These are phyloP conservation scores for Meloidogyne exigua DNA, from an alignment of 1,140 invertebrate genomes.

Conservation along the genomic window DNA sequence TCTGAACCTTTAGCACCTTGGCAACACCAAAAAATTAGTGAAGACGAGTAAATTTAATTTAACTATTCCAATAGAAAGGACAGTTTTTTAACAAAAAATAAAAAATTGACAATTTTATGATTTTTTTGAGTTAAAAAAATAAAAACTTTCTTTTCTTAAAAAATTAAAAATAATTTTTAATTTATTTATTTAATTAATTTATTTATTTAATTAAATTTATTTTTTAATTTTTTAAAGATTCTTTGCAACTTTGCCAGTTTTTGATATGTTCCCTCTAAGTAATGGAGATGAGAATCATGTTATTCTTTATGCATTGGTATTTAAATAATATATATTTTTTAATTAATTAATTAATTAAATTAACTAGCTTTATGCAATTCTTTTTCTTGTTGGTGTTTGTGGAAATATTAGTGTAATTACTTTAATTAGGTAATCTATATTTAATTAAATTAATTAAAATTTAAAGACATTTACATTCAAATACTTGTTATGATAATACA, in stretches of 20 bases:
- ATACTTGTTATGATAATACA: constrained; percentile 55
- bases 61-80: not conserved
- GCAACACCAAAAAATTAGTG: constrained; percentile 9
- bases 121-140: not conserved
- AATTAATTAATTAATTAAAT: constrained; percentile 17
- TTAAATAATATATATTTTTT: constrained; percentile 9
- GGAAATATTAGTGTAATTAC: constrained; percentile 60
- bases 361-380: constrained; percentile 52
- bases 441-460: constrained; percentile 20
- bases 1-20: constrained; percentile 19
- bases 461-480: constrained; percentile 53
- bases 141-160: not conserved
- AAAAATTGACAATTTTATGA: not conserved
- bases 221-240: constrained; percentile 21
- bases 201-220: not conserved
- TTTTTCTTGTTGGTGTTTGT: constrained; percentile 59
- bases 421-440: constrained; percentile 25
- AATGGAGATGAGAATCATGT: constrained; percentile 45
- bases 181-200: not conserved
- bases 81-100: not conserved
- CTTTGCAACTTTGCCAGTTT: constrained; percentile 41
- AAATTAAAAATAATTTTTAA: not conserved
- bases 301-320: constrained; percentile 41
- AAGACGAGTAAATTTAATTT: constrained; percentile 15
- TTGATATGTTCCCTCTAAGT: constrained; percentile 43